Conservation (phyloP, 2,888 invertebrate species). For the Drosophila crucigera region DNA sequence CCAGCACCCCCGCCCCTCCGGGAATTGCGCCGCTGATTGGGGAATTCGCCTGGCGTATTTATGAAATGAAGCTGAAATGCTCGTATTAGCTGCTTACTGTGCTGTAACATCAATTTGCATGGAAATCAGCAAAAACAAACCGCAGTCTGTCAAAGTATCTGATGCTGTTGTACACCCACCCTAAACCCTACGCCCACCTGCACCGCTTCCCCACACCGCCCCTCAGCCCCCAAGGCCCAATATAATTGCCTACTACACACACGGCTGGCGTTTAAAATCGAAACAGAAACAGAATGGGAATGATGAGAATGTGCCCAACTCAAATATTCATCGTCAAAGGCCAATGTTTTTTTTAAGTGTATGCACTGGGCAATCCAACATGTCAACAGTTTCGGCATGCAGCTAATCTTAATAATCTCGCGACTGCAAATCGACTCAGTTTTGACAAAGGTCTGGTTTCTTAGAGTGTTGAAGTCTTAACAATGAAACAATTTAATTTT, state of each 20-base stretch:
- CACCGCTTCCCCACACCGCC: background rate
- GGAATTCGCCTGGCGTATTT: conserved; percentile 57
- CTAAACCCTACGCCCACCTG: background rate
- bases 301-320: background rate
- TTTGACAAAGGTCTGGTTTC: background rate
- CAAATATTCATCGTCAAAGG: background rate
- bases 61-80: conserved; percentile 73
- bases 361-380: background rate
- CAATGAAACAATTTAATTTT: background rate
- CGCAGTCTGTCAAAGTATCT: conserved; percentile 60
- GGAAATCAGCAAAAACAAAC: conserved; percentile 63
- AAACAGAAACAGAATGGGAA: background rate
- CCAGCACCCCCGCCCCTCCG: conserved; percentile 4
- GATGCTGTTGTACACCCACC: conserved; percentile 16
- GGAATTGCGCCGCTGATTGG: conserved; percentile 57
- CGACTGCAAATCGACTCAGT: background rate
- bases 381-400: background rate
- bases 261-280: background rate
- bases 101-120: conserved; percentile 78
- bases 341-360: background rate
- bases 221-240: background rate
- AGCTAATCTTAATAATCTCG: background rate
- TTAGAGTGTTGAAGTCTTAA: background rate
- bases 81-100: conserved; percentile 74
- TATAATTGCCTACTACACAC: conserved; percentile 4